Evolutionary conservation across 2,113 vertebrate species (phyloP), one percentile per base, ranked within the genome.

Genomic region (Psittacara wagleri): DNA sequence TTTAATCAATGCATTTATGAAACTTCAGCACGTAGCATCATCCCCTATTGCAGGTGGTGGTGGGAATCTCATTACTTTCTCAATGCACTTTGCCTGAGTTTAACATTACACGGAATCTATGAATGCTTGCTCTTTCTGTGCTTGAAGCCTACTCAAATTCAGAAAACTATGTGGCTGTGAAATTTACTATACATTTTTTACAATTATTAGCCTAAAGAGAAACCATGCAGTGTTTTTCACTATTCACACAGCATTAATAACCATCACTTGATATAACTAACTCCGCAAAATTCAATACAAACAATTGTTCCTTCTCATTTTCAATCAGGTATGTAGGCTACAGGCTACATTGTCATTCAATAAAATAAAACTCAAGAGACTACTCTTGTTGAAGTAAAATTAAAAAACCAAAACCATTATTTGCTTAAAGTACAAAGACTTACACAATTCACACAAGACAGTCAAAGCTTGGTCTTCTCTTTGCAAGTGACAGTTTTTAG

Each of bases 1-100:
- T 94, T 92, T 93, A 93, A 97, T 94, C 91, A 80, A 70, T 70
- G 11, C 63, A 70, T 91, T 94, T 87, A 87, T 95, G 83, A 91
- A 89, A 89, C 43, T 90, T 89, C 86, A 94, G 66, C 49, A 94
- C 17, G 20, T 8, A n/a, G 22, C 29, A 82, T 39, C 77, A 88
- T 52, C 35, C 13, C 16, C n/a, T 91, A 51, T 35, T 73, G 77
- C 2, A 3, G 46, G 28, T 35, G 17, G 54, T 37, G 37, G 23
- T 64, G 16, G n/a, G 24, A 70, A 62, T 44, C 80, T 93, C 52
- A 83, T 70, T 90, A 92, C 74, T 87, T 89, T 63, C n/a, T 63
- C 74, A 80, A n/a, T 83, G 37, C 13, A 87, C 84, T 80, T 89
- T 91, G 92, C 28, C 59, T 67, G 79, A 73, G 37, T 82, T 64